These are phyloP conservation scores for Neria commutata DNA, from an alignment of 2,888 invertebrate genomes.

Conservation along the genomic window DNA sequence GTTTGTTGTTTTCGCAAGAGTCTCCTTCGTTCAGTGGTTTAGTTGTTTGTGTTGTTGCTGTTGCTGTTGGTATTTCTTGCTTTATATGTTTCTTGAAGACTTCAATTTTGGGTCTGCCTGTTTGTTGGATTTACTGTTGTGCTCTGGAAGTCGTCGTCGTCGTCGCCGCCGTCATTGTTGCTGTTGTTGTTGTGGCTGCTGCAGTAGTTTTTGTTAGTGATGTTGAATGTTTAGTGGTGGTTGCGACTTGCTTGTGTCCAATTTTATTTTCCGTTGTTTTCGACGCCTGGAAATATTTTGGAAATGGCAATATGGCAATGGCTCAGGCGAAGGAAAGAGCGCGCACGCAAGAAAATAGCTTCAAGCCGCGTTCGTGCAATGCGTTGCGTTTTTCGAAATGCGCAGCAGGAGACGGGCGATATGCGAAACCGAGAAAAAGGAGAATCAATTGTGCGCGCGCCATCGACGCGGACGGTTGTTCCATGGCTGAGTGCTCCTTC, in stretches of 20 bases:
- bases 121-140: too few relatives aligned
- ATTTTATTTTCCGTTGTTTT: background rate
- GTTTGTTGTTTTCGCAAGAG: too few relatives aligned
- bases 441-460: constrained; percentile 59
- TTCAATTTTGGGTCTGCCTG: too few relatives aligned
- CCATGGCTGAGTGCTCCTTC: constrained; percentile 1
- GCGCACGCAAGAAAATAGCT: background rate
- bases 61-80: too few relatives aligned
- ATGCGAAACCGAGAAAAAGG: constrained; percentile 45
- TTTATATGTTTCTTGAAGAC: background rate
- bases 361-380: constrained; percentile 21
- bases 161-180: background rate
- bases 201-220: background rate
- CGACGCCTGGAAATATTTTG: background rate
- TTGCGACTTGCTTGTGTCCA: background rate
- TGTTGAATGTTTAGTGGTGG: background rate
- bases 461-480: constrained; percentile 53
- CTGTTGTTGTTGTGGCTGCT: background rate
- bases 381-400: constrained; percentile 27
- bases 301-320: too few relatives aligned
- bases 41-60: too few relatives aligned
- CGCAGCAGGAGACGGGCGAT: constrained; percentile 35
- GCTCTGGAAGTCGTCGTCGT: too few relatives aligned
- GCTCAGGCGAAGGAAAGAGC: background rate
- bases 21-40: too few relatives aligned